A percentile compares a stretch with the other conserved stretches of the same genome.
These are phyloP conservation scores for Atherinomorus stipes DNA, from an alignment of 2,113 vertebrate genomes.

Conservation along the genomic window DNA sequence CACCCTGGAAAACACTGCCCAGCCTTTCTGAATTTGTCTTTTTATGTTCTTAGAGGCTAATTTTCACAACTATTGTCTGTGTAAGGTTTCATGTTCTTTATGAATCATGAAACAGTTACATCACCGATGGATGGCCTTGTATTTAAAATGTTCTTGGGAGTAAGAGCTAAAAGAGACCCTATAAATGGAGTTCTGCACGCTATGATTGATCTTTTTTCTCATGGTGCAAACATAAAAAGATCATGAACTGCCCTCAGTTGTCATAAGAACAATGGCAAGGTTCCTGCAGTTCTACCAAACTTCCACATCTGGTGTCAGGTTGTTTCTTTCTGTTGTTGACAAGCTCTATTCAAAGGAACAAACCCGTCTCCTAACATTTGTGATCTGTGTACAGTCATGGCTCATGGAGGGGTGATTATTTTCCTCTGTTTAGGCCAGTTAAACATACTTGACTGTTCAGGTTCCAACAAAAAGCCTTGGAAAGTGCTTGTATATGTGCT, in stretches of 20 bases:
- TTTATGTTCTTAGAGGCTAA: neutral
- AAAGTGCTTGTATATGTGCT: constrained; percentile 19
- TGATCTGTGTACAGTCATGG: neutral
- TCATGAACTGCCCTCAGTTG: neutral
- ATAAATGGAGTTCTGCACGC: neutral
- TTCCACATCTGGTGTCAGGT: neutral
- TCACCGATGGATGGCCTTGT: neutral
- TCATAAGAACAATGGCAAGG: neutral
- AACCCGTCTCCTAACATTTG: neutral
- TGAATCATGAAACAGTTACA: neutral
- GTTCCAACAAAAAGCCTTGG: constrained; percentile 25
- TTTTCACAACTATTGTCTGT: neutral
- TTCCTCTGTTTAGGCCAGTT: constrained; percentile 21
- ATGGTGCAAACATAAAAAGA: too few species aligned
- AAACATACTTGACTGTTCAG: constrained; percentile 15
- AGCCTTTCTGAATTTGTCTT: too few species aligned
- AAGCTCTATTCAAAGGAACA: neutral
- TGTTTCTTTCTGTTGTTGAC: neutral
- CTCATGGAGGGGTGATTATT: constrained; percentile 17
- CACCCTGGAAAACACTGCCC: too few species aligned
- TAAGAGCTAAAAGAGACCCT: too few species aligned
- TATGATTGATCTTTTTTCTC: neutral
- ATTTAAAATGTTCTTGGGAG: neutral
- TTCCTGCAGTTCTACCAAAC: neutral
- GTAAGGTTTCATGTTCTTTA: too few species aligned